Evolutionary conservation across 2,113 vertebrate genomes (phyloP), one percentile per base, ranked within the genome.

Genomic region (Daubentonia madagascariensis): DNA sequence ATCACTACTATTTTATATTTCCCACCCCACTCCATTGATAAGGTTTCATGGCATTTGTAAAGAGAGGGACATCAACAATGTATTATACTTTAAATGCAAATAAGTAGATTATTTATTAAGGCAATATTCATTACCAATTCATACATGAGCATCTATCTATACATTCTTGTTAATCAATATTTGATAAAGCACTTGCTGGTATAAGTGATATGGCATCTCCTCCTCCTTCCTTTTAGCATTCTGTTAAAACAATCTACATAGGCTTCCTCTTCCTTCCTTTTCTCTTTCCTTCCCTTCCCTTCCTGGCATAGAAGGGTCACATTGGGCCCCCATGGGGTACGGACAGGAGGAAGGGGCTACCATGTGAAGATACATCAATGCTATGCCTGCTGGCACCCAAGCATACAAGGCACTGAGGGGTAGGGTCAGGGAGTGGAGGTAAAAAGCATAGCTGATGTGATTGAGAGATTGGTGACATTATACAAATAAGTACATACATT

Each of bases 21-120:
- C n/a, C 23, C 14, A 78, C 6, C 3, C 25, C 28, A 65, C 13
- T 32, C 43, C 23, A 22, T 61, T 52, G 59, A 40, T 20, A 86
- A 84, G 18, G n/a, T 78, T 40, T 80, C 65, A 59, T 30, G 30
- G 72, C 17, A 87, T 50, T 83, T 96, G n/a, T 61, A 10, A 95
- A 76, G 79, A 95, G 7, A 70, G 48, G 32, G 16, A 72, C 25
- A 40, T 22, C 68, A 40, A 45, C 13, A 73, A 23, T 16, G 37
- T 63, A 32, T 94, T 79, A 32, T 35, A 91, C 54, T 72, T 68
- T 85, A 88, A 88, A 84, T 61, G 28, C 73, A 91, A 68, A 85
- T 75, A 76, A 84, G 18, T 84, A 37, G 25, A 78, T 30, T 22
- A 78, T 17, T 57, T 87, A 91, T 52, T 30, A 85, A 92, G 75